Evolutionary conservation across 2,113 vertebrate genomes (phyloP).

Genomic region (Eudorcas thomsonii): DNA sequence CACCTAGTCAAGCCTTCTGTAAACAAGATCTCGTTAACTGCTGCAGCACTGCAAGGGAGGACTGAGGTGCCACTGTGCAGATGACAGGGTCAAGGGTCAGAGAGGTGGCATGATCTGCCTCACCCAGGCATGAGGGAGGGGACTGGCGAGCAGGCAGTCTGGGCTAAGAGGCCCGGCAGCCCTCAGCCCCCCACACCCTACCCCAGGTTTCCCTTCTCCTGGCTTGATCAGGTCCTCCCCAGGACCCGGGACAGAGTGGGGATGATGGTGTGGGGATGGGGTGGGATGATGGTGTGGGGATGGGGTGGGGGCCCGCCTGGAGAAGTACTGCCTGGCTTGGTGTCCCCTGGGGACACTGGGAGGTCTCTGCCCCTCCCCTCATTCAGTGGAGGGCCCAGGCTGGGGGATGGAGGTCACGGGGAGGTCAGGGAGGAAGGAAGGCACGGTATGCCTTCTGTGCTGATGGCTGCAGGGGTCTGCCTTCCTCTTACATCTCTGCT

Average conservation of each 20-base stretch:
- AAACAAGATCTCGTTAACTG: neutral
- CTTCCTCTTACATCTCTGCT: neutral
- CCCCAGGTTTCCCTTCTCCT: neutral
- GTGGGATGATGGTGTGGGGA: fast-evolving
- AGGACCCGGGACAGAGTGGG: neutral
- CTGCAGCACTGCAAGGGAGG: neutral
- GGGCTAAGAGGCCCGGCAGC: neutral
- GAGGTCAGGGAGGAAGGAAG: neutral
- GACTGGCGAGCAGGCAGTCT: neutral
- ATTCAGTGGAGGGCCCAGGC: neutral
- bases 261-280: fast-evolving
- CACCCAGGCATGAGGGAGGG: neutral
- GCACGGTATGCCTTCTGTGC: neutral
- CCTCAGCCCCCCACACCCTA: neutral
- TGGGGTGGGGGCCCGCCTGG: fast-evolving
- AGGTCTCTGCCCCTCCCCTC: neutral
- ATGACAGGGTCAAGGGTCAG: neutral
- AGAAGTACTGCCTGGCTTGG: neutral
- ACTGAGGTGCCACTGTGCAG: neutral
- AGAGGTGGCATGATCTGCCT: neutral
- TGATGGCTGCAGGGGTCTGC: neutral
- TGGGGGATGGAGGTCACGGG: neutral
- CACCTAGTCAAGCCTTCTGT: neutral
- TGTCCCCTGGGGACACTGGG: neutral
- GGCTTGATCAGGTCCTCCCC: neutral